phyloP scores from a whole-genome alignment of 2,797 vertebrate species.

The Cygnus olor region DNA sequence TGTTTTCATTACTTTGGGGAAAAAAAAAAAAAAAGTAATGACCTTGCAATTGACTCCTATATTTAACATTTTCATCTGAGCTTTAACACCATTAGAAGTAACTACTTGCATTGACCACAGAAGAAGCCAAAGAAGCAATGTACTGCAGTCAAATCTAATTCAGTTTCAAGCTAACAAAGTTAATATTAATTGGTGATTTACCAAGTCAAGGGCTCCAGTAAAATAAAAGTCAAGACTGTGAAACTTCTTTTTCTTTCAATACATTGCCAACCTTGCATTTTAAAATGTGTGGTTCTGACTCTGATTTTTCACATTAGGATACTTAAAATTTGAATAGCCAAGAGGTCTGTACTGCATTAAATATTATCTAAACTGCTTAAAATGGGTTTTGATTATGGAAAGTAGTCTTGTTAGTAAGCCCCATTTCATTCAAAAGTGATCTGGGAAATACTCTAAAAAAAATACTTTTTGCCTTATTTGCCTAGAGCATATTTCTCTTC shows the following conservation, averaged over 20 bases:
- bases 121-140: slow-evolving; percentile 51
- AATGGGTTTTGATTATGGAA: neutral
- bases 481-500: neutral
- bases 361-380: neutral
- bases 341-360: neutral
- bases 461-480: neutral
- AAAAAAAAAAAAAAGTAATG: slow-evolving; percentile 62
- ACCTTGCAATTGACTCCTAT: slow-evolving; percentile 76
- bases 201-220: slow-evolving; percentile 53
- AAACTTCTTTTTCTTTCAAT: neutral
- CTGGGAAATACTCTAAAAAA: neutral
- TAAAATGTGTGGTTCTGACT: neutral
- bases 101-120: slow-evolving; percentile 57
- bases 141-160: slow-evolving; percentile 67
- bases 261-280: slow-evolving; percentile 23
- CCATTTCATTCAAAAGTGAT: neutral
- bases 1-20: slow-evolving; percentile 72
- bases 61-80: slow-evolving; percentile 75
- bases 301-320: neutral
- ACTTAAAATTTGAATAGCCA: neutral
- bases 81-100: slow-evolving; percentile 67
- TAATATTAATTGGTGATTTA: slow-evolving; percentile 70
- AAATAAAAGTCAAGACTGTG: slow-evolving; percentile 49
- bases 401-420: neutral
- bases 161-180: slow-evolving; percentile 62